Evolutionary conservation across 2,797 vertebrate genomes (phyloP), one percentile per base, ranked within the genome.

Genomic region (Neosilurus hyrtlii): DNA sequence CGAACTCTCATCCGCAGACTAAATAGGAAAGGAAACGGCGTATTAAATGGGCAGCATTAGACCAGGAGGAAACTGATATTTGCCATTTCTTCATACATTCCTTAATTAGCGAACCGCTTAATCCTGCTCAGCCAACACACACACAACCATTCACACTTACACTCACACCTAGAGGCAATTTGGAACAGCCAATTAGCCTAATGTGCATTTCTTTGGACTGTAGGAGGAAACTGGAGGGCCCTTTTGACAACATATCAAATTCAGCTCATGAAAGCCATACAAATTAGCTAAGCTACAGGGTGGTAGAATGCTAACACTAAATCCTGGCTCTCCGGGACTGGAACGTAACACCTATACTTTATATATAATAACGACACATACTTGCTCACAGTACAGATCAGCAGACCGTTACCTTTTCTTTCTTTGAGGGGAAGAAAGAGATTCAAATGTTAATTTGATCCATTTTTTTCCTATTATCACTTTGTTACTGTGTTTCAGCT

Each of bases 381-480:
- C 8, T 49, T 30, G 30, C 7, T 24, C 9, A 65, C 66, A 65
- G 4, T 78, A 26, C 15, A 70, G 15, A 54, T 66, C 56, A 10
- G n/a, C 77, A 62, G 79, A 37, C 37, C 12, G 2, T 61, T 77
- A 26, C 35, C 26, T 30, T 56, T 51, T 76, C 51, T 65, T 49
- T 78, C 54, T 70, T 18, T n/a, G 35, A 22, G 4, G 3, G 16
- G 15, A 62, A 68, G 51, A 65, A 26, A 37, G 43, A 9, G 15
- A 63, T 71, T 81, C 57, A 76, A 81, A 84, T 59, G 57, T 75
- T 84, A 81, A 81, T 81, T 81, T 78, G 79, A 71, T 35, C 43
- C 20, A 24, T 22, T 10, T 51, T 61, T 30, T 70, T 71, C 16
- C 30, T 30, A 30, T 30, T 5, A 49, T 77, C 30, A 57, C 56